These are phyloP conservation scores for Coptodon bakossiorum DNA, from an alignment of 2,113 vertebrate species.

Conservation along the genomic window DNA sequence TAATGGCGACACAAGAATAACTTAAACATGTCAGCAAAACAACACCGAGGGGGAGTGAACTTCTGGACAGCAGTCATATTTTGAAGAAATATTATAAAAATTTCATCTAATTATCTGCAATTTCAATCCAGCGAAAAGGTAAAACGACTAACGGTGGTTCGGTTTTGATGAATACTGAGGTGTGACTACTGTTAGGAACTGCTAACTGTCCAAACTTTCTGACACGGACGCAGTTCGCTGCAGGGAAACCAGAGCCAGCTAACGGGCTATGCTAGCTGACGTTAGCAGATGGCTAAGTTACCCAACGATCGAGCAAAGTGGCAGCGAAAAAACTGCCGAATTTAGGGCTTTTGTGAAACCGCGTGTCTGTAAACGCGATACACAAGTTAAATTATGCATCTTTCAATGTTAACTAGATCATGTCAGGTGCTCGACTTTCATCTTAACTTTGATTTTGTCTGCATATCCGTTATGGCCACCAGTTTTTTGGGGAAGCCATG, in stretches of 20 bases:
- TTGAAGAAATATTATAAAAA: conserved; percentile 58
- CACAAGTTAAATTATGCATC: accelerated
- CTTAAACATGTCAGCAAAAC: conserved; percentile 67
- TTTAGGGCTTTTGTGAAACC: too few relatives aligned
- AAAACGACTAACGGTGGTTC: conserved; percentile 16
- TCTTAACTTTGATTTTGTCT: conserved; percentile 5
- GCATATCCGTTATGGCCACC: conserved; percentile 45
- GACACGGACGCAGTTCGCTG: not conserved
- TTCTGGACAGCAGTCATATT: conserved; percentile 85
- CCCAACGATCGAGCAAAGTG: not conserved
- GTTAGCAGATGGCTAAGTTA: conserved; percentile 29
- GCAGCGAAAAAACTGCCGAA: not conserved
- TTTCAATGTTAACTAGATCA: not conserved
- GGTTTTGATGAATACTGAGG: not conserved
- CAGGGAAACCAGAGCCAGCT: not conserved
- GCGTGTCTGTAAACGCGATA: accelerated
- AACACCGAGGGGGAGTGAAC: conserved; percentile 69
- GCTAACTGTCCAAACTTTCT: conserved; percentile 40
- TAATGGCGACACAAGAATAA: conserved; percentile 29
- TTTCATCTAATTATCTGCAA: conserved; percentile 21
- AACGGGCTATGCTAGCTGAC: conserved; percentile 23
- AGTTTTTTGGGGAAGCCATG: conserved; percentile 51
- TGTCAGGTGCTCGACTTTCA: not conserved
- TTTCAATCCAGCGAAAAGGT: conserved; percentile 58
- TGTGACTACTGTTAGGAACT: not conserved